Conservation (phyloP, 2,888 invertebrate species). For the Cataglyphis albicans region DNA sequence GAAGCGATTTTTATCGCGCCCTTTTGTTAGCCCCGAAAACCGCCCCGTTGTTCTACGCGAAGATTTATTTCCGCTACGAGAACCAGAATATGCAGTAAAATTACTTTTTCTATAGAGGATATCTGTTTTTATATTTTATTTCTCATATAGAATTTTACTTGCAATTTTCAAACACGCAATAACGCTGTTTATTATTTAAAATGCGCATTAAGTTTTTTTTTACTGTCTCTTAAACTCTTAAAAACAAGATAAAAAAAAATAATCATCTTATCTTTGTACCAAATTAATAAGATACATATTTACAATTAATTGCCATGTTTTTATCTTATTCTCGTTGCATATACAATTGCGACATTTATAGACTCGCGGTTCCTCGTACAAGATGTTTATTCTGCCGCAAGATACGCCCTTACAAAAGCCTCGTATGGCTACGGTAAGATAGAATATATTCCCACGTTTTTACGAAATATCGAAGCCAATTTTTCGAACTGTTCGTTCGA, state of each 20-base stretch:
- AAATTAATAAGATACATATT: not conserved
- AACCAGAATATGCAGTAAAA: conserved; percentile 28
- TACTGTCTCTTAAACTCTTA: too few relatives aligned
- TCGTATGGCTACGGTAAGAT: conserved; percentile 15
- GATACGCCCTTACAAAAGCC: conserved; percentile 15
- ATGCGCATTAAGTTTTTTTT: not conserved
- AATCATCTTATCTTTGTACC: not conserved
- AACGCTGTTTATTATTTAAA: not conserved
- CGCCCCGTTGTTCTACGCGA: conserved; percentile 25
- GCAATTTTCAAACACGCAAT: not conserved
- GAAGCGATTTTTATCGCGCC: conserved; percentile 45
- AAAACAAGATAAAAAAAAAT: not conserved
- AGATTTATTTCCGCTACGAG: conserved; percentile 50
- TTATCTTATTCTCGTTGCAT: not conserved
- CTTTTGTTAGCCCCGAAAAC: conserved; percentile 47
- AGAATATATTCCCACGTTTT: conserved; percentile 36
- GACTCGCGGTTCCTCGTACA: not conserved
- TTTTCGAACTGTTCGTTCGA: conserved; percentile 43
- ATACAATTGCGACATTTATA: not conserved
- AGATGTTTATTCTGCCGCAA: conserved; percentile 3
- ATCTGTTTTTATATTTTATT: conserved; percentile 3
- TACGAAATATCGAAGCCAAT: conserved; percentile 26
- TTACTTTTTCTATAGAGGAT: conserved; percentile 40
- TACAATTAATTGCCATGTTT: not conserved
- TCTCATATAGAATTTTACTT: not conserved